Evolutionary conservation across 2,113 vertebrate species (phyloP), one percentile per base, ranked within the genome.

Genomic region (Pluvianellus socialis): DNA sequence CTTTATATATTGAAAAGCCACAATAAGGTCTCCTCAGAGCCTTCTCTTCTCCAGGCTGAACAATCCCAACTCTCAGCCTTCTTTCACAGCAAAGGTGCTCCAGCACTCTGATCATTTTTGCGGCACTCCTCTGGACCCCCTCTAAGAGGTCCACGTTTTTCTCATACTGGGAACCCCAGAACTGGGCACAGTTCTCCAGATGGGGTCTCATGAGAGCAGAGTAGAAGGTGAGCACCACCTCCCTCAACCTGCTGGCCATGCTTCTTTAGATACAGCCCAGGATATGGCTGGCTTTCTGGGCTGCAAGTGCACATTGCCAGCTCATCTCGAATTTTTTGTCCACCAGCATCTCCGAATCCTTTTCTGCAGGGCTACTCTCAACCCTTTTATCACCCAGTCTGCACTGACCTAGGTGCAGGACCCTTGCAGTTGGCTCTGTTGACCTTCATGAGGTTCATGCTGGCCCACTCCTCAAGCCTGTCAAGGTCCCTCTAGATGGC

Each of bases 121-220:
- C 38, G 65, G 56, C 5, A 44, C 8, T 70, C 22, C 32, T 74
- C 71, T 27, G 38, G 59, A 76, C 12, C 12, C 8, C 5, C 17
- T 73, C 24, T 7, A 53, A 42, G 7, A 77, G 33, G 12, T 56
- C 40, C 30, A 23, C 0, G 5, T 32, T 49, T 21, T n/a, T 33
- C 44, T 44, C 0, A 0, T 17, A 20, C 16, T 65, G 61, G 14
- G 9, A 55, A 52, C 26, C 13, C 3, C 30, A 47, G 28, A 66
- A 7, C 50, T 56, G 33, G 14, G 56, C 2, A 10, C 9, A 47
- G 32, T 7, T 65, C 59, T 77, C 19, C 28, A 56, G 23, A 10
- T 28, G 6, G 11, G 35, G 18, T 71, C 70, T 44, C 55, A 81
- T 3, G 4, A 82, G 23, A 56, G 56, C 16, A 28, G n/a, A 79